These are phyloP conservation scores for Morus bassanus DNA, from an alignment of 2,797 vertebrate species.

Conservation along the genomic window DNA sequence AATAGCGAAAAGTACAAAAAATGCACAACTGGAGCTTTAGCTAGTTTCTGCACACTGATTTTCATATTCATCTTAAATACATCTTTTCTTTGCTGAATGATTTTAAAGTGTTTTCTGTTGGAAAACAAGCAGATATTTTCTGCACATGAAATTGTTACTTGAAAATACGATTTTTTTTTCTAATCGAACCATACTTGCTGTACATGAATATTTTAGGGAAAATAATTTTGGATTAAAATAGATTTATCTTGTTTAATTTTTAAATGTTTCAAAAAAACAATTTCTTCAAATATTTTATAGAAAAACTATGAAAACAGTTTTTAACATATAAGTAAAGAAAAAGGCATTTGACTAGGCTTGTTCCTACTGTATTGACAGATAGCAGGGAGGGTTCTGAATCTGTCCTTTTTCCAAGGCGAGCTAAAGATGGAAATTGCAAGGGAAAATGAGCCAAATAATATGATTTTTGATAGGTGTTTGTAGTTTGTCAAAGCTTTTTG, in stretches of 20 bases:
- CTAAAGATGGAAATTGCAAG: conserved; percentile 27
- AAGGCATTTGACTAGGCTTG: background rate
- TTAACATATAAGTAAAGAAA: background rate
- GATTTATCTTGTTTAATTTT: background rate
- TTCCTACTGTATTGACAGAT: background rate
- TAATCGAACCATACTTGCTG: background rate
- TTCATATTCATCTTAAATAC: background rate
- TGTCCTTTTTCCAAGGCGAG: conserved; percentile 35
- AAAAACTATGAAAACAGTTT: background rate
- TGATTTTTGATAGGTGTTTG: conserved; percentile 59
- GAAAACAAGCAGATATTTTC: background rate
- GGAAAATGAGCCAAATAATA: conserved; percentile 53
- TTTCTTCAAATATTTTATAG: background rate
- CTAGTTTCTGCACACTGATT: background rate
- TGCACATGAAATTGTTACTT: background rate
- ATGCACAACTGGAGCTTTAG: background rate
- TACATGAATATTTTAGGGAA: background rate
- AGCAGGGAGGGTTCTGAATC: background rate
- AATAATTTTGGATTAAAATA: conserved; percentile 19
- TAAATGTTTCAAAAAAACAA: background rate
- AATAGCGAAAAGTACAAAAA: background rate
- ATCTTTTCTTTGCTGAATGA: background rate
- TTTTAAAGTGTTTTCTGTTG: conserved; percentile 18
- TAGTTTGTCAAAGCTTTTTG: conserved; percentile 61
- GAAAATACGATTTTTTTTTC: background rate